Base-by-base conservation (phyloP, 2,797 vertebrate species). In the Cetoscarus ocellatus region DNA sequence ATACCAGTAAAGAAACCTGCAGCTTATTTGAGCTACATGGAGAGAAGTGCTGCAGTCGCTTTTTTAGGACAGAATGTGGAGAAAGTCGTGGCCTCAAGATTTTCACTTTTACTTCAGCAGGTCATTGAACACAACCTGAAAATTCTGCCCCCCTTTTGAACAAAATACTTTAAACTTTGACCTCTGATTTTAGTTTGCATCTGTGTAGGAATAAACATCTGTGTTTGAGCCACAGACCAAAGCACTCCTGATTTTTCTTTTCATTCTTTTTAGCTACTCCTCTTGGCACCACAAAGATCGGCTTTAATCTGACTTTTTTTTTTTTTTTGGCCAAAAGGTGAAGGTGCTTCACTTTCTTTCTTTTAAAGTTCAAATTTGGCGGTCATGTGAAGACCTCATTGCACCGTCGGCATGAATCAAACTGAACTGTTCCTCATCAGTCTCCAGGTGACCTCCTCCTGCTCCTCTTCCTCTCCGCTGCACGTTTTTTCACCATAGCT, bases 381-480 rank as follows among this genome's bases (percentile, higher is more conserved):
- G 36, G 50, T 50, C 12, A 6, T 50, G 48, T 53, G 38, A 39
- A 45, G 18, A 66, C 19, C 40, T 58, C 53, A 58, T 11, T 13
- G 19, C 10, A 14, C 6, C 18, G 40, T 47, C 19, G 36, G 39
- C 27, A 2, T 27, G 27, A 27, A 2, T 27, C 27, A 27, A 27
- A 27, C 27, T 27, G 27, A 27, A 27, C 27, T 27, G 27, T 2
- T 27, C 27, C 27, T 27, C 27, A 27, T 27, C 27, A 27, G 27
- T n/a, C n/a, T n/a, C n/a, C n/a, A n/a, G n/a, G n/a, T n/a, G n/a
- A n/a, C 27, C 27, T 27, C 27, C 27, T 27, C 27, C 27, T 27
- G 27, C 27, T 39, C 34, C 1, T 3, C 1, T 17, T n/a, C n/a
- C n/a, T n/a, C n/a, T n/a, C n/a, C n/a, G n/a, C n/a, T n/a, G n/a